Evolutionary conservation across 1,140 invertebrate genomes (phyloP), one percentile per base, ranked within the genome.

Genomic region (Drosophila orena): DNA sequence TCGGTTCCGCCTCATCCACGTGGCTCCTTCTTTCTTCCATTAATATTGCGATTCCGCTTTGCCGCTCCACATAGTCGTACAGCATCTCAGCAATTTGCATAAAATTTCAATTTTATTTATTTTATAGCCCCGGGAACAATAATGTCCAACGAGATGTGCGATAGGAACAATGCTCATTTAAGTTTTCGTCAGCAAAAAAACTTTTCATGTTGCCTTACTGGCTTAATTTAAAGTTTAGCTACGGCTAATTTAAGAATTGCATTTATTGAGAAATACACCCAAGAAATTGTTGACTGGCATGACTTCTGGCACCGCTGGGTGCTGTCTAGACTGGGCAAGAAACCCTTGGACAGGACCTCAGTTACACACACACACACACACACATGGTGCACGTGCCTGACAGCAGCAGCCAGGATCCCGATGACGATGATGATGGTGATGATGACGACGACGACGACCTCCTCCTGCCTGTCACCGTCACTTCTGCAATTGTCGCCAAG

Each of bases 51-150:
- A 66, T 61, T 50, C 55, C 64, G 22, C 38, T 40, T 47, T 58
- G 71, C 47, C 46, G 70, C 38, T 65, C 44, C 69, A 64, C 71
- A 74, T 65, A 42, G 46, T 52, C 44, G 14, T 68, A 47, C 22
- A 68, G 34, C 59, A 50, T 62, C 37, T 46, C 35, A n/a, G 60
- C 37, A 49, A 88, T 88, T 88, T 89, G 84, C 84, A 88, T 88
- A 88, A 88, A 88, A 74, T 89, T 81, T 58, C 84, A 73, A 89
- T 88, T 88, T 88, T 89, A 89, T 88, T 84, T 88, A 83, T 88
- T 88, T 88, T 88, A 88, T 89, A 81, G 84, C 74, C 55, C 50
- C 54, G 35, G 59, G 59, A 77, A 80, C 53, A 61, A 73, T 71
- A 71, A 71, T 71, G 68, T 70, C 43, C 12, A 70, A 56, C 40